Base-by-base conservation (phyloP, 2,888 invertebrate genomes). In the Scrobipalpa costella region DNA sequence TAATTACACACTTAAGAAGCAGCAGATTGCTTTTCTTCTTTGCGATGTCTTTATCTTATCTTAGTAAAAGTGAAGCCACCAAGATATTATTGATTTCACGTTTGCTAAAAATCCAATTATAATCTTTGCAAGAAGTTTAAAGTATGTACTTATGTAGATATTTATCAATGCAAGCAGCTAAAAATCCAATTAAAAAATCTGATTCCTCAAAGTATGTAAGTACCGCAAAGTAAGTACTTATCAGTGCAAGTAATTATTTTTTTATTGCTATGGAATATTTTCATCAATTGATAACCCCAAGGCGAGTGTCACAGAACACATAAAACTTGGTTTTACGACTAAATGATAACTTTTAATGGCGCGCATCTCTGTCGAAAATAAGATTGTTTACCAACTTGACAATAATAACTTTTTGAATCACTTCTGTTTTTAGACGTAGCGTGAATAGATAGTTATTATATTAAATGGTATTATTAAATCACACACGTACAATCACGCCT, bases 301-400 rank as follows among this genome's bases (percentile, higher is more conserved):
- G 40, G n/a, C 47, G 34, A 15, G 61, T 64, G 64, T 57, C 64
- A 64, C 38, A 21, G 33, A 57, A 57, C 49, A 57, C 61, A 60
- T 63, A 60, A 63, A 55, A 47, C 50, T 17, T 8, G 9, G 27
- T 61, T 63, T 64, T 61, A 64, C 64, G 64, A 64, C 59, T 36
- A n/a, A 33, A 50, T n/a, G 60, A 63, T 63, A 64, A 63, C n/a
- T 19, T 64, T 64, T 63, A 63, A 60, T 33, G 33, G 27, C 36
- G 44, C 47, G 1, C 44, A 49, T 60, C 34, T 47, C 15, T 60
- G 44, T 34, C 60, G 49, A 60, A 55, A 55, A 55, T 55, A 55
- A 34, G 8, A 34, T 21, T 21, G 11, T 52, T 52, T 21, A 21
- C 50, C 38, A 63, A 63, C 62, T 61, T 64, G 69, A 72, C 44